These are phyloP conservation scores for Sebastes itinus DNA, from an alignment of 2,797 vertebrate genomes.

Conservation along the genomic window DNA sequence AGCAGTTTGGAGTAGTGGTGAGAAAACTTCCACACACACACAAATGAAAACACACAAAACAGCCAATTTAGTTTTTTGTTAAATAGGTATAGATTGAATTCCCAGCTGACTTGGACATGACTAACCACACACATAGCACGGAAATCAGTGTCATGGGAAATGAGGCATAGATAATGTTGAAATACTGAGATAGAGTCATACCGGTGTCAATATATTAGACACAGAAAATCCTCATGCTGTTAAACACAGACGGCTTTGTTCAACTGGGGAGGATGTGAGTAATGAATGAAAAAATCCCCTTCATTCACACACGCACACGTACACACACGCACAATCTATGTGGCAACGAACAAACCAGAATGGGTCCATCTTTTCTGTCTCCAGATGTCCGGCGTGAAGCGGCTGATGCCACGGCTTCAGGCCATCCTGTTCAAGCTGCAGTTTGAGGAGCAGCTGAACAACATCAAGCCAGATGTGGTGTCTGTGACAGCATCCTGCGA, in stretches of 20 bases:
- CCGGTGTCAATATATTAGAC: slow-evolving; percentile 5
- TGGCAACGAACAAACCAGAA: not conserved
- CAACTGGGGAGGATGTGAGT: slow-evolving; percentile 28
- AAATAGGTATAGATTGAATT: not conserved
- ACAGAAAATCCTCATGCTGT: not conserved
- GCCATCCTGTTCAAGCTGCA: slow-evolving; percentile 91
- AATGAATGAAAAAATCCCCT: slow-evolving; percentile 42
- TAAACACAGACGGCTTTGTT: slow-evolving; percentile 60
- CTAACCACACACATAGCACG: not conserved
- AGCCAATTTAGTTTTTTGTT: not conserved
- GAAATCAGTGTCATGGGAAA: slow-evolving; percentile 13
- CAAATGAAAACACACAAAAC: not conserved
- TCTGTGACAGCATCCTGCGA: slow-evolving; percentile 92
- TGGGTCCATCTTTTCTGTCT: slow-evolving; percentile 2
- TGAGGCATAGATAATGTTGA: not conserved
- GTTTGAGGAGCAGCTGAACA: slow-evolving; percentile 91
- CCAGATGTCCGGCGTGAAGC: slow-evolving; percentile 89
- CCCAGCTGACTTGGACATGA: slow-evolving; percentile 26
- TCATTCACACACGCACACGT: not conserved
- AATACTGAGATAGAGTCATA: not conserved
- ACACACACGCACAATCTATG: not conserved
- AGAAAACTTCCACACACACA: slow-evolving; percentile 43
- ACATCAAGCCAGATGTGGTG: slow-evolving; percentile 93
- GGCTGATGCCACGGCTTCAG: slow-evolving; percentile 84
- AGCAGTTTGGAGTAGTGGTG: slow-evolving; percentile 90